Conservation (phyloP, 2,113 vertebrate species). For the Acanthochromis polyacanthus region DNA sequence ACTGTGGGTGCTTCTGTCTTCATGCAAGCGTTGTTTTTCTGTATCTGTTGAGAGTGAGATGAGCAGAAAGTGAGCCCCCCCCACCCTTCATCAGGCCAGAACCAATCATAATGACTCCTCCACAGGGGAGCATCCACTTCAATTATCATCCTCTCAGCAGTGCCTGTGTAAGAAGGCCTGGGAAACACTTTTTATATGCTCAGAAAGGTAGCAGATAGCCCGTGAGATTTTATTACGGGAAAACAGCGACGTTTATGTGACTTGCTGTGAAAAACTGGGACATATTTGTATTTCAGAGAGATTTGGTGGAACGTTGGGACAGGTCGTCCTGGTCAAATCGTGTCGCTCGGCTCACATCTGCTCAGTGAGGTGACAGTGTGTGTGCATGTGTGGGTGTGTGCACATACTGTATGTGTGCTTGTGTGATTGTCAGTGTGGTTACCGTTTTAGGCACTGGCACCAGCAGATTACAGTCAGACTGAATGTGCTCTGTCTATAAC, state of each 20-base stretch:
- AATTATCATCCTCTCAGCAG: constrained; percentile 62
- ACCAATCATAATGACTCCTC: constrained; percentile 77
- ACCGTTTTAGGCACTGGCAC: constrained; percentile 34
- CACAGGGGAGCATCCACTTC: constrained; percentile 66
- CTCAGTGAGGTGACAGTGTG: constrained; percentile 33
- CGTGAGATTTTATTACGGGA: constrained; percentile 23
- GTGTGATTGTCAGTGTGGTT: constrained; percentile 38
- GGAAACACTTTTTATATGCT: constrained; percentile 51
- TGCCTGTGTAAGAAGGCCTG: constrained; percentile 42
- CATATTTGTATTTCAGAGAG: constrained; percentile 60
- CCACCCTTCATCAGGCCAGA: constrained; percentile 62
- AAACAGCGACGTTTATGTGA: constrained; percentile 47
- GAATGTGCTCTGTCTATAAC: constrained; percentile 38
- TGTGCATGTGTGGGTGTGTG: neutral
- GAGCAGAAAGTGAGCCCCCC: constrained; percentile 46
- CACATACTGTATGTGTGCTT: constrained; percentile 9
- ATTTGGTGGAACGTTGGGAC: constrained; percentile 59
- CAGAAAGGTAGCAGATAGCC: constrained; percentile 41
- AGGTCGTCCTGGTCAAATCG: constrained; percentile 54
- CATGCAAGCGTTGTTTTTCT: constrained; percentile 27
- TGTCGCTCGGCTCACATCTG: constrained; percentile 66
- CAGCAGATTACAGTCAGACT: neutral
- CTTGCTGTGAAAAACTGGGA: constrained; percentile 55
- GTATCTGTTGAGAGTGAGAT: constrained; percentile 37
- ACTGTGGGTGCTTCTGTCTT: neutral